Conservation (phyloP, 2,113 vertebrate species). For the Xiphophorus maculatus region DNA sequence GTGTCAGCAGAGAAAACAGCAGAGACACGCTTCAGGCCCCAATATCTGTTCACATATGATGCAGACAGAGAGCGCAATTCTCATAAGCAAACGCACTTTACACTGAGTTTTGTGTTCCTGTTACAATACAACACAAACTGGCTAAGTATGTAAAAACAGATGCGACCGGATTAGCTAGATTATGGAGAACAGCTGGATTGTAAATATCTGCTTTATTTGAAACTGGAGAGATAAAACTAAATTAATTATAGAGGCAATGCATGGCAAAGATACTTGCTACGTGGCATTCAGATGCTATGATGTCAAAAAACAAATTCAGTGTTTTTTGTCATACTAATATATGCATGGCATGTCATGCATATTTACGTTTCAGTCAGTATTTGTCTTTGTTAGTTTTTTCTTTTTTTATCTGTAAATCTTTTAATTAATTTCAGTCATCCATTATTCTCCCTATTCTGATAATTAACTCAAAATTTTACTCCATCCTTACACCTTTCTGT, state of each 20-base stretch:
- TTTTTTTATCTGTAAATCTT: constrained; percentile 24
- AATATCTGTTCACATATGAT: constrained; percentile 53
- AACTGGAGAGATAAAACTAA: constrained; percentile 24
- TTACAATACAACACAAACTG: constrained; percentile 43
- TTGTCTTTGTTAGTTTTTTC: constrained; percentile 37
- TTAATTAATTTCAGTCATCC: constrained; percentile 7
- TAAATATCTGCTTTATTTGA: constrained; percentile 28
- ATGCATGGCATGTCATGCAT: constrained; percentile 60
- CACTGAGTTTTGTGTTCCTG: constrained; percentile 12
- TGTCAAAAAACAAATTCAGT: constrained; percentile 24
- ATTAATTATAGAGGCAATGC: constrained; percentile 31
- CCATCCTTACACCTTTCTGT: constrained; percentile 2
- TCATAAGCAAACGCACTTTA: constrained; percentile 19
- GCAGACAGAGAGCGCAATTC: constrained; percentile 24
- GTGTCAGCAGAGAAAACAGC: constrained; percentile 69
- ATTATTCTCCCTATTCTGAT: constrained; percentile 8
- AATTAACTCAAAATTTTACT: constrained; percentile 10
- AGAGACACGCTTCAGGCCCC: constrained; percentile 75
- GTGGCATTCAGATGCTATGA: constrained; percentile 5
- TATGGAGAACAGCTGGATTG: constrained; percentile 33
- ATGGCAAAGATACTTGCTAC: constrained; percentile 37
- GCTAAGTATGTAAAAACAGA: constrained; percentile 71
- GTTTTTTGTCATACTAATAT: constrained; percentile 32
- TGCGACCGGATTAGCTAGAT: constrained; percentile 39
- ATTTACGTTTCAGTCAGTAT: constrained; percentile 48